phyloP scores from a whole-genome alignment of 2,888 invertebrate species.

The Meloe dianella region DNA sequence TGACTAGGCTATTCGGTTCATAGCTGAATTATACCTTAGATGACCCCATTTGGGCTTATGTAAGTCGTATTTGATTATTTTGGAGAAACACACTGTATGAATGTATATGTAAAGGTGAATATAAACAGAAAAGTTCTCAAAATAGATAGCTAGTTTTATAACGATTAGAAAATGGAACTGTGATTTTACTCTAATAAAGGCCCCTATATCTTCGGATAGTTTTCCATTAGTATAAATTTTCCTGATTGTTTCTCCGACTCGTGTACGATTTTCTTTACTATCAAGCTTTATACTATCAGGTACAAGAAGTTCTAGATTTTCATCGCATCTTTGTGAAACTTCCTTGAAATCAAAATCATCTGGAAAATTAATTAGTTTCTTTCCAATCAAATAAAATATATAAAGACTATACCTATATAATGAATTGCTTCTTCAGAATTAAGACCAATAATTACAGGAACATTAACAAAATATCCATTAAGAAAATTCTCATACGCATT shows the following conservation, averaged over 20 bases:
- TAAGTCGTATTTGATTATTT: too few species aligned
- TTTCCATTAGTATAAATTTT: conserved; percentile 15
- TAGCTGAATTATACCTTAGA: too few species aligned
- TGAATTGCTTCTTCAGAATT: conserved; percentile 38
- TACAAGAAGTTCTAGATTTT: conserved; percentile 11
- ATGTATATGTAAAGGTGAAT: background rate
- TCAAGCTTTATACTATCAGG: conserved; percentile 12
- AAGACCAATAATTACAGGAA: conserved; percentile 41
- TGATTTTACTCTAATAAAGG: conserved; percentile 16
- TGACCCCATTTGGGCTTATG: too few species aligned
- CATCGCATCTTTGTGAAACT: conserved; percentile 5
- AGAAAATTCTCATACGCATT: conserved; percentile 34
- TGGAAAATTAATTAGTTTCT: too few species aligned
- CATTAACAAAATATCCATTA: conserved; percentile 36
- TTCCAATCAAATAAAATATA: too few species aligned
- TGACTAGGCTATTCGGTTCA: too few species aligned
- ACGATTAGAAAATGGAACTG: too few species aligned
- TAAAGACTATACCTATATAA: conserved; percentile 15
- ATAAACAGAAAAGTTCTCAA: background rate
- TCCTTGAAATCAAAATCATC: conserved; percentile 19
- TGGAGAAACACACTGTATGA: too few species aligned
- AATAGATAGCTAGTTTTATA: too few species aligned
- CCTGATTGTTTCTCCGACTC: conserved; percentile 15
- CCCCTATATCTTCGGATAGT: conserved; percentile 13
- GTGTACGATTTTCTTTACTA: background rate